A percentile compares a stretch with the other conserved stretches of the same genome.
Evolutionary conservation across 2,888 invertebrate genomes (phyloP).

Genomic region (Drosophila mulleri): DNA sequence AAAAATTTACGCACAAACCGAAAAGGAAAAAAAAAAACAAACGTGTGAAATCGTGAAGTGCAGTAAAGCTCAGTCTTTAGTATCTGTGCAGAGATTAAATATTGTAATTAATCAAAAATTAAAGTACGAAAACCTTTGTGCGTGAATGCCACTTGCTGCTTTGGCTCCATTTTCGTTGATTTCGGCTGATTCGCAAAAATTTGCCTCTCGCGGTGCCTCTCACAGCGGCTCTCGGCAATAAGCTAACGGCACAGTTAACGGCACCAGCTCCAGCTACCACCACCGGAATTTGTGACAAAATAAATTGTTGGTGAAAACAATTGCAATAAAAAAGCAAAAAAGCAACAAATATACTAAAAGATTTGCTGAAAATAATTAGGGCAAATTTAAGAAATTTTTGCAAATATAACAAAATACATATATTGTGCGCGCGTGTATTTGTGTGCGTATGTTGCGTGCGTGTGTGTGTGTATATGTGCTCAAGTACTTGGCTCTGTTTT

Average conservation of each 20-base stretch:
- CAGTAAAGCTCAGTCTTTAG: neutral
- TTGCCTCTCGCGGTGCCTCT: constrained; percentile 49
- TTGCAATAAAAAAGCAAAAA: neutral
- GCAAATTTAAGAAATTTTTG: neutral
- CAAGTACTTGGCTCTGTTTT: constrained; percentile 38
- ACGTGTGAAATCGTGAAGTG: neutral
- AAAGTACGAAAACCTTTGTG: neutral
- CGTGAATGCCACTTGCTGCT: constrained; percentile 23
- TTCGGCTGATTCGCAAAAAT: constrained; percentile 53
- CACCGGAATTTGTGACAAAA: constrained; percentile 7
- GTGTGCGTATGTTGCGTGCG: neutral
- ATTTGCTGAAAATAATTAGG: neutral
- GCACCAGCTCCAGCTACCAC: constrained; percentile 8
- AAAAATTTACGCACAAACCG: neutral
- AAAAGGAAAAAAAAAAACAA: neutral
- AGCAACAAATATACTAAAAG: neutral
- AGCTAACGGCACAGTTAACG: constrained; percentile 1
- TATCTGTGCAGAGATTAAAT: constrained; percentile 15
- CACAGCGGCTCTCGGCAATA: constrained; percentile 25
- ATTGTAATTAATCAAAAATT: neutral
- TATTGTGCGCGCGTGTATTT: neutral
- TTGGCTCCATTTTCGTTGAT: constrained; percentile 40
- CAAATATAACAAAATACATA: neutral
- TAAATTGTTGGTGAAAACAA: constrained; percentile 4
- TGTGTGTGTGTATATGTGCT: neutral